Percentiles rank a stretch among this genome's conserved stretches.
These are phyloP conservation scores for Alviniconcha strummeri DNA, from an alignment of 2,888 invertebrate species.

Conservation along the genomic window DNA sequence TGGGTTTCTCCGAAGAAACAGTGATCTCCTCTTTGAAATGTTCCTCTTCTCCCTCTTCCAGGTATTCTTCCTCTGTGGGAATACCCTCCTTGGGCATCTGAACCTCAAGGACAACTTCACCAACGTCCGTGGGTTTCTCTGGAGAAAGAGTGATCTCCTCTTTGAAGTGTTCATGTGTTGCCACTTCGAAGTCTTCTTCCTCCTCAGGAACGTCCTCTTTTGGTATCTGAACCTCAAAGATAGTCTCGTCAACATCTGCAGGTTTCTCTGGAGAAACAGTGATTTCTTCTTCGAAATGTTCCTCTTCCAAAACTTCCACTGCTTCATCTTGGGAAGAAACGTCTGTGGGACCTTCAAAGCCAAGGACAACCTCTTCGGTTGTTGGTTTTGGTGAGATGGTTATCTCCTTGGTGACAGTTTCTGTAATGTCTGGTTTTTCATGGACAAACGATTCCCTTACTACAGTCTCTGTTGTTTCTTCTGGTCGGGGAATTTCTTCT, in stretches of 20 bases:
- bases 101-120: slow-evolving; percentile 18
- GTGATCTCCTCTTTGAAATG: too few relatives aligned
- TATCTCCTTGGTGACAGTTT: too few relatives aligned
- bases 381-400: too few relatives aligned
- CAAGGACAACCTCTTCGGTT: neutral
- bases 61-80: neutral
- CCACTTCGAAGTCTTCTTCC: too few relatives aligned
- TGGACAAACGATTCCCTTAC: neutral
- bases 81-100: neutral
- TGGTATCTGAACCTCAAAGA: slow-evolving; percentile 21
- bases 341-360: too few relatives aligned
- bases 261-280: too few relatives aligned
- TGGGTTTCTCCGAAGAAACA: too few relatives aligned
- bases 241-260: too few relatives aligned
- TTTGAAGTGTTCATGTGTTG: neutral
- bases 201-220: slow-evolving; percentile 24
- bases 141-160: slow-evolving; percentile 16
- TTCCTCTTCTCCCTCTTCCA: slow-evolving; percentile 22
- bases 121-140: slow-evolving; percentile 21
- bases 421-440: neutral
- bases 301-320: slow-evolving; percentile 18
- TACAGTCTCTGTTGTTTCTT: neutral
- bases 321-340: too few relatives aligned
- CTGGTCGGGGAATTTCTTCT: neutral
- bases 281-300: too few relatives aligned